A percentile compares a stretch with the other conserved stretches of the same genome.
Evolutionary conservation across 2,888 invertebrate species (phyloP).

Genomic region (Troilus luridus): DNA sequence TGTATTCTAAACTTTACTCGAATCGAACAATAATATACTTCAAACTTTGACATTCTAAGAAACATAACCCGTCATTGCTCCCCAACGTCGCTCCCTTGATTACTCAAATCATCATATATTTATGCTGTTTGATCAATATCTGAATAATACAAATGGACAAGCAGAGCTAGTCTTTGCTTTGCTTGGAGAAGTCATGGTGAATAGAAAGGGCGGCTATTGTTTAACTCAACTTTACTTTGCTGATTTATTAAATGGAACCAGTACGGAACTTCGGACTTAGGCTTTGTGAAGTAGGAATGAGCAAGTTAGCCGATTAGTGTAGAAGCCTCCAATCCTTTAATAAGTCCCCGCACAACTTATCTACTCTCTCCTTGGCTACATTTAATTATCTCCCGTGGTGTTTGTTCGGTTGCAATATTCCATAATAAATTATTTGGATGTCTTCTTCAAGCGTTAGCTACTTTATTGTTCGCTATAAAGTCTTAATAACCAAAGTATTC

Average conservation of each 20-base stretch:
- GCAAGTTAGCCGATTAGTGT: conserved; percentile 35
- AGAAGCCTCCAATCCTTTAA: conserved; percentile 12
- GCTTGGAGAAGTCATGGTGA: neutral
- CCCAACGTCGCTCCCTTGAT: neutral
- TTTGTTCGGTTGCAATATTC: neutral
- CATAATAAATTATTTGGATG: neutral
- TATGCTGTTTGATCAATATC: neutral
- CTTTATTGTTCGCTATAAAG: neutral
- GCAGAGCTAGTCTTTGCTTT: neutral
- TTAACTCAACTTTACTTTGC: conserved; percentile 45
- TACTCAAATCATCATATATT: neutral
- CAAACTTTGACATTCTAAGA: neutral
- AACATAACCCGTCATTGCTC: neutral
- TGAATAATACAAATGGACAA: conserved; percentile 4
- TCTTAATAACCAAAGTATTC: no score
- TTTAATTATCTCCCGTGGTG: neutral
- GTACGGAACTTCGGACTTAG: neutral
- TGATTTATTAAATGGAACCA: conserved; percentile 44
- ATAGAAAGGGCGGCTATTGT: conserved; percentile 8
- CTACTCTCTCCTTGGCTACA: neutral
- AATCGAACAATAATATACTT: no score
- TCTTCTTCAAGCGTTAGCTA: neutral
- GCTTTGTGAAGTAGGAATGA: conserved; percentile 29
- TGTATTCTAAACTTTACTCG: no score
- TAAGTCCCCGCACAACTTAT: neutral